These are phyloP conservation scores for Eospalax fontanierii DNA, from an alignment of 2,797 vertebrate species.

Conservation along the genomic window DNA sequence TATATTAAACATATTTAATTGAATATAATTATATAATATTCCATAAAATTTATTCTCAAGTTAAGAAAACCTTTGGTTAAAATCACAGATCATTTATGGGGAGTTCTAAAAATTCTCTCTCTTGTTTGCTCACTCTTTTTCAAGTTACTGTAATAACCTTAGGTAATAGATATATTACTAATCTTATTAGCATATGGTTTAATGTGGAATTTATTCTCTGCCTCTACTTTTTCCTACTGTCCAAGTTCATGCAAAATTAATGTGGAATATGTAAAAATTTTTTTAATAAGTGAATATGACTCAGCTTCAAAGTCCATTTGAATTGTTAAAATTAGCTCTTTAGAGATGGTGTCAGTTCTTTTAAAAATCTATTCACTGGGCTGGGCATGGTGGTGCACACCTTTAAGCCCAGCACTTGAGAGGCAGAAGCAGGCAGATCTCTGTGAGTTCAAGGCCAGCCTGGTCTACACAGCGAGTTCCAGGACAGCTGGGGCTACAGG, in stretches of 20 bases:
- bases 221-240: not conserved
- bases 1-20: not conserved
- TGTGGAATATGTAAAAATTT: slow-evolving; percentile 28
- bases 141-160: not conserved
- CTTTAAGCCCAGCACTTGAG: no score
- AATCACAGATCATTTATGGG: slow-evolving; percentile 34
- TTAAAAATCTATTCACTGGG: slow-evolving; percentile 2
- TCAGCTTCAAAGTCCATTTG: slow-evolving; percentile 43
- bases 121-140: not conserved
- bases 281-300: slow-evolving; percentile 35
- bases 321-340: slow-evolving; percentile 50
- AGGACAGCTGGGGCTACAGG: no score
- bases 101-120: not conserved
- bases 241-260: slow-evolving; percentile 33
- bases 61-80: not conserved
- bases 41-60: not conserved
- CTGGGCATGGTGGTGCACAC: no score
- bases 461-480: no score
- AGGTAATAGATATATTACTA: not conserved
- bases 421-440: no score
- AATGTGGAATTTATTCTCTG: slow-evolving; percentile 30
- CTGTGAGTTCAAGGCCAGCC: no score
- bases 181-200: not conserved
- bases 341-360: slow-evolving; percentile 8
- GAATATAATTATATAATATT: not conserved